phyloP scores from a whole-genome alignment of 2,797 vertebrate species.

The Hoplostethus atlanticus region DNA sequence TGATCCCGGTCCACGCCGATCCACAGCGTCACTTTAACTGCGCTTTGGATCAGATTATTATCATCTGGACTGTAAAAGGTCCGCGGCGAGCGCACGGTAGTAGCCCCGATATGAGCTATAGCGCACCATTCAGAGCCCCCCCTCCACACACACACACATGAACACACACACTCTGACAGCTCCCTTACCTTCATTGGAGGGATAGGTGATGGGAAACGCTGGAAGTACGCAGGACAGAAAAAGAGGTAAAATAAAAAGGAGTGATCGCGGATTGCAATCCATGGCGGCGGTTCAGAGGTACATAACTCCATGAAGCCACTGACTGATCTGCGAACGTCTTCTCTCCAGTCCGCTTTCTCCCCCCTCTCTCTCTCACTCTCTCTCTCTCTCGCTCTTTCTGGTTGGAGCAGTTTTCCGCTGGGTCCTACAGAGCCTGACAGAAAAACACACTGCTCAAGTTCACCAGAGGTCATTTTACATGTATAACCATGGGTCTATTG shows the following conservation, averaged over 20 bases:
- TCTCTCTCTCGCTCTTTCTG: constrained; percentile 62
- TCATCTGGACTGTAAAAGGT: constrained; percentile 48
- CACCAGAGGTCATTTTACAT: constrained; percentile 76
- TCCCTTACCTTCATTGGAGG: constrained; percentile 94
- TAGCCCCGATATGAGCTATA: constrained; percentile 16
- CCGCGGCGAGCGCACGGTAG: constrained; percentile 36
- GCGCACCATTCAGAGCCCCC: constrained; percentile 30
- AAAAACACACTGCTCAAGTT: constrained; percentile 60
- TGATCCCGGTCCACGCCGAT: neutral
- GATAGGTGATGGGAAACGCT: constrained; percentile 83
- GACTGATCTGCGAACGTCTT: constrained; percentile 86
- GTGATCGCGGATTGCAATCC: constrained; percentile 89
- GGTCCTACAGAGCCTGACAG: constrained; percentile 83
- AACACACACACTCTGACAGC: constrained; percentile 31
- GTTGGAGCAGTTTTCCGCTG: constrained; percentile 80
- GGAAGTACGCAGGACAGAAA: constrained; percentile 78
- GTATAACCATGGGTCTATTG: constrained; percentile 3
- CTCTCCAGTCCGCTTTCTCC: constrained; percentile 63
- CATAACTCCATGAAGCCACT: constrained; percentile 96
- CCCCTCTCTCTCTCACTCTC: constrained; percentile 62
- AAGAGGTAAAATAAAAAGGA: constrained; percentile 79
- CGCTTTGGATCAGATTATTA: constrained; percentile 19
- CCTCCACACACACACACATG: constrained; percentile 4
- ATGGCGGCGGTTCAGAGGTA: constrained; percentile 92
- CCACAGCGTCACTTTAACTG: constrained; percentile 5